Percentiles rank a stretch among this genome's conserved stretches.
Evolutionary conservation across 2,113 vertebrate species (phyloP).

Genomic region (Sprattus sprattus): DNA sequence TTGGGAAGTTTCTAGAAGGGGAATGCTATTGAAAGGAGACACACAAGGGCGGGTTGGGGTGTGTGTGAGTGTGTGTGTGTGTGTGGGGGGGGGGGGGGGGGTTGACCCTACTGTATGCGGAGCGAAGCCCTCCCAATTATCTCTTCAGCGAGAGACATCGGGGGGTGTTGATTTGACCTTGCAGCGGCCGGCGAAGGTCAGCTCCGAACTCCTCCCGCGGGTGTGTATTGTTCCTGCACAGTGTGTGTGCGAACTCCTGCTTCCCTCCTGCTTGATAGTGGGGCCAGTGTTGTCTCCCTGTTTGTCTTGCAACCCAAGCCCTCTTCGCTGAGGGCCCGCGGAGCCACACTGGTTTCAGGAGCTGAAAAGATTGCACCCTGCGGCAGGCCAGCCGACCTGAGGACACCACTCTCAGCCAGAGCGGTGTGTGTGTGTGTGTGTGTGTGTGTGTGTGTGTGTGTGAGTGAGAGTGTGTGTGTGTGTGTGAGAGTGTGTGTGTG

Average conservation of each 20-base stretch:
- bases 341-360: constrained; percentile 63
- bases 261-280: constrained; percentile 51
- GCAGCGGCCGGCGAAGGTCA: constrained; percentile 40
- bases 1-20: constrained; percentile 49
- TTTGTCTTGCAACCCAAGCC: constrained; percentile 72
- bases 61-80: no score
- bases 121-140: constrained; percentile 52
- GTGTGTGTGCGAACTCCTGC: constrained; percentile 46
- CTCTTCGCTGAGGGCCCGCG: constrained; percentile 43
- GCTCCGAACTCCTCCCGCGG: constrained; percentile 36
- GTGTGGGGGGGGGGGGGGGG: constrained; percentile 3
- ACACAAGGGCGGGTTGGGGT: constrained; percentile 34
- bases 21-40: constrained; percentile 48
- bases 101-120: constrained; percentile 23
- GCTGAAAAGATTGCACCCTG: background rate
- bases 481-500: no score
- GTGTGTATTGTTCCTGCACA: constrained; percentile 26
- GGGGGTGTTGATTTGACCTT: constrained; percentile 53
- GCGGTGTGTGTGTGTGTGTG: no score
- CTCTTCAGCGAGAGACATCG: constrained; percentile 34
- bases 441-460: no score
- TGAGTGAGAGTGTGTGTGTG: no score
- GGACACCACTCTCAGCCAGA: background rate
- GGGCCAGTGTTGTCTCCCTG: constrained; percentile 42
- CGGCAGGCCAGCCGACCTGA: background rate